phyloP scores from a whole-genome alignment of 2,113 vertebrate genomes.

The Oreochromis tanganicae region DNA sequence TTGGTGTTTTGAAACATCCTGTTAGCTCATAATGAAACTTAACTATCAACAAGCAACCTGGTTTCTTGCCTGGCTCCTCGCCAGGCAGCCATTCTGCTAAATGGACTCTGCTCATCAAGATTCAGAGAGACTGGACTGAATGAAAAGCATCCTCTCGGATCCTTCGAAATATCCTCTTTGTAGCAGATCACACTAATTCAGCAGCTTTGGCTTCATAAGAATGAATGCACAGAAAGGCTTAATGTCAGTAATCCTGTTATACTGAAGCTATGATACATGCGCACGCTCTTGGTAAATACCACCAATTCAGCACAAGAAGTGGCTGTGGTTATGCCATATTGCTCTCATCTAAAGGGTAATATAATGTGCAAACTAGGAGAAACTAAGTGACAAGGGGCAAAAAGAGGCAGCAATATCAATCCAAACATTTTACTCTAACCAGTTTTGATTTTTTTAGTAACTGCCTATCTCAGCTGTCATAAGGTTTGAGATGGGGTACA shows the following conservation, averaged over 20 bases:
- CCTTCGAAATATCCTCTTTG: neutral
- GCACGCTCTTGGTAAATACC: neutral
- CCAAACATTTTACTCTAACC: neutral
- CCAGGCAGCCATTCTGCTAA: slow-evolving; percentile 1
- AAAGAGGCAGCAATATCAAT: neutral
- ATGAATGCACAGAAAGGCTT: neutral
- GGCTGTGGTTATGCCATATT: neutral
- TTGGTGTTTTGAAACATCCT: slow-evolving; percentile 59
- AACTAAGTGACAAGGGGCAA: neutral
- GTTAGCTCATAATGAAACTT: slow-evolving; percentile 38
- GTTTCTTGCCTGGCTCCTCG: neutral
- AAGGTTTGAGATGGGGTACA: neutral
- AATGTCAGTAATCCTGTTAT: neutral
- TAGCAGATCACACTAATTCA: neutral
- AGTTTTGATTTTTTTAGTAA: neutral
- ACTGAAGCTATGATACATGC: neutral
- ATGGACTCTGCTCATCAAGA: slow-evolving; percentile 10
- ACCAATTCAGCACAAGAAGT: neutral
- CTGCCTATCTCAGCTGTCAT: neutral
- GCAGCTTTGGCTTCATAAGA: neutral
- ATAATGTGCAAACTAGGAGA: neutral
- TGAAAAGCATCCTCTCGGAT: neutral
- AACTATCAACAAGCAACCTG: neutral
- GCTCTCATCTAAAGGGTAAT: neutral
- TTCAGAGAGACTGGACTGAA: neutral